A percentile compares a stretch with the other conserved stretches of the same genome.
These are phyloP conservation scores for Drosophila lacteicornis DNA, from an alignment of 1,140 invertebrate species.

Conservation along the genomic window DNA sequence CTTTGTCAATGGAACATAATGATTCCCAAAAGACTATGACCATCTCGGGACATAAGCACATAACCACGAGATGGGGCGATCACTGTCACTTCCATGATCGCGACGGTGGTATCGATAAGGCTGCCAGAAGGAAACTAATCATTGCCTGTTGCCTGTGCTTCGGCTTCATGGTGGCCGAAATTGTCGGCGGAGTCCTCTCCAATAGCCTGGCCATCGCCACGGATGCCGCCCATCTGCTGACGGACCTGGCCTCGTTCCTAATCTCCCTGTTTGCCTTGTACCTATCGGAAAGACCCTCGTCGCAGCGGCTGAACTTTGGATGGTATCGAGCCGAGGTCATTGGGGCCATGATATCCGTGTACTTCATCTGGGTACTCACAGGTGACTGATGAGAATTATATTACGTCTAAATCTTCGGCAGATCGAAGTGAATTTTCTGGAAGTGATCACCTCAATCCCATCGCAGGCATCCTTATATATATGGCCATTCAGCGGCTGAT, in stretches of 20 bases:
- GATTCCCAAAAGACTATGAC: conserved; percentile 57
- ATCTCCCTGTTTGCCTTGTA: conserved; percentile 91
- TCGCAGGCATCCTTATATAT: conserved; percentile 90
- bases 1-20: neutral
- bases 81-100: conserved; percentile 90
- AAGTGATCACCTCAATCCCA: neutral
- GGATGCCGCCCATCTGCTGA: conserved; percentile 93
- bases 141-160: conserved; percentile 86
- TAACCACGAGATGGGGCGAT: conserved; percentile 82
- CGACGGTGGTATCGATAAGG: conserved; percentile 82
- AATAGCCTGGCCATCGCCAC: conserved; percentile 92
- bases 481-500: conserved; percentile 91
- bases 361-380: conserved; percentile 95
- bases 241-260: conserved; percentile 92
- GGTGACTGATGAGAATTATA: conserved; percentile 17
- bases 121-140: conserved; percentile 86
- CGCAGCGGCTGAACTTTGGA: conserved; percentile 90
- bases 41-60: conserved; percentile 51
- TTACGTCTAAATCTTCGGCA: neutral
- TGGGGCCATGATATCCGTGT: conserved; percentile 87
- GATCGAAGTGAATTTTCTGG: neutral
- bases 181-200: conserved; percentile 90
- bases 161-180: conserved; percentile 88
- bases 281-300: conserved; percentile 88
- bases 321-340: conserved; percentile 88